These are phyloP conservation scores for Tautogolabrus adspersus DNA, from an alignment of 2,113 vertebrate genomes.

Conservation along the genomic window DNA sequence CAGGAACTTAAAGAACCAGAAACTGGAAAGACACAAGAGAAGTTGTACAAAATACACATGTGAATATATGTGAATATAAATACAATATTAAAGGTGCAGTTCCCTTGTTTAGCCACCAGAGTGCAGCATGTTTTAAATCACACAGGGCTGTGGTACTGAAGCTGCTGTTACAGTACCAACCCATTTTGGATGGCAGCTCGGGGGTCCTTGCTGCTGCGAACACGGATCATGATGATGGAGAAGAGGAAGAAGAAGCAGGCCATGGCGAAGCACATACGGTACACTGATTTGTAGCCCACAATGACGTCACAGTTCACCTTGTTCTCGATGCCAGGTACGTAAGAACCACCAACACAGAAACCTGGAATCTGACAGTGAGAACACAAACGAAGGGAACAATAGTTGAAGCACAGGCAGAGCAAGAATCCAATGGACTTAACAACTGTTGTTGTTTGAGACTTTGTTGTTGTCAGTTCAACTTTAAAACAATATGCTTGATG, in stretches of 20 bases:
- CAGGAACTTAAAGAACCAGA: constrained; percentile 97
- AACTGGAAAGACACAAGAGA: constrained; percentile 76
- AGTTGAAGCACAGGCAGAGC: background rate
- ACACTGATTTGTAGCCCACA: constrained; percentile 93
- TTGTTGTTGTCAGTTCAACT: too few relatives aligned
- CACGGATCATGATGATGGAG: constrained; percentile 86
- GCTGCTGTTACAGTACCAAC: constrained; percentile 56
- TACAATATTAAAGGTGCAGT: background rate
- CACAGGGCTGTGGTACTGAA: background rate
- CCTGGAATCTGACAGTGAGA: constrained; percentile 82
- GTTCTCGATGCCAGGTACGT: constrained; percentile 62
- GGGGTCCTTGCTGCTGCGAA: constrained; percentile 92
- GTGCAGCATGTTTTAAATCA: constrained; percentile 13
- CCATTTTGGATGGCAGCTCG: constrained; percentile 90
- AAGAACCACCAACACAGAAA: constrained; percentile 82
- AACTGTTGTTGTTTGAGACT: too few relatives aligned
- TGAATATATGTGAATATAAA: background rate
- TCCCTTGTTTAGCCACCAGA: constrained; percentile 43
- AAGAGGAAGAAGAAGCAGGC: constrained; percentile 93
- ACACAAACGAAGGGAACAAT: background rate
- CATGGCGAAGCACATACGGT: constrained; percentile 92
- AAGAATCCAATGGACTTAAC: too few relatives aligned
- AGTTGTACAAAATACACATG: background rate
- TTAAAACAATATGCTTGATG: too few relatives aligned
- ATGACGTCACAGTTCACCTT: constrained; percentile 87